Evolutionary conservation across 2,797 vertebrate genomes (phyloP), one percentile per base, ranked within the genome.

Genomic region (Mus spretus): DNA sequence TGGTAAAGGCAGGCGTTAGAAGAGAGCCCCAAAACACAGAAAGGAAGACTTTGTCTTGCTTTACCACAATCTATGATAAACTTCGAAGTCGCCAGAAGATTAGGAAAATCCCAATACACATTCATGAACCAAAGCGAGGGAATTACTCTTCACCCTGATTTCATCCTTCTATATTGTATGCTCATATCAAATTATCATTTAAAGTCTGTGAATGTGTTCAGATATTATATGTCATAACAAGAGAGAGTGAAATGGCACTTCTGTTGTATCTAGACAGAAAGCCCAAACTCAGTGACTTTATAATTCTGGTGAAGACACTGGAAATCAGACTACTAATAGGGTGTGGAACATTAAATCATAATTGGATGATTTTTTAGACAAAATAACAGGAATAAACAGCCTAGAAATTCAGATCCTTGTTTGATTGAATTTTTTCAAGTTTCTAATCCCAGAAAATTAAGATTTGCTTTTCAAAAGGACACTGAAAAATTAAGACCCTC

Each of bases 331-430:
- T 81, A 34, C 17, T 88, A 28, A 31, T 47, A 37, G 34, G 70
- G 22, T 14, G 37, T n/a, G 31, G 34, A 37, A 15, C 4, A 40
- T 80, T 80, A 80, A 40, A 61, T 92, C 87, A 74, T 81, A 72
- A 92, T 8, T 78, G 70, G 50, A 63, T 92, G 19, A 1, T 50
- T 70, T 70, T 94, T 37, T 1, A 72, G 81, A 65, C 28, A 84
- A 37, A 88, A 34, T 37, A 82, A 82, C 94, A 89, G 26, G 31
- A 90, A 85, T 80, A 78, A 95, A 78, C 11, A 92, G 47, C 7
- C 1, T 53, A 90, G 57, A 83, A 70, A 95, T 84, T 77, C 59
- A 88, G 61, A 92, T 40, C 11, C 47, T 78, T 81, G n/a, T 28
- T 19, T 59, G 17, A 2, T 65, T 92, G 53, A 96, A 92, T 94